Evolutionary conservation across 2,797 vertebrate species (phyloP), one percentile per base, ranked within the genome.

Genomic region (Intellagama lesueurii): DNA sequence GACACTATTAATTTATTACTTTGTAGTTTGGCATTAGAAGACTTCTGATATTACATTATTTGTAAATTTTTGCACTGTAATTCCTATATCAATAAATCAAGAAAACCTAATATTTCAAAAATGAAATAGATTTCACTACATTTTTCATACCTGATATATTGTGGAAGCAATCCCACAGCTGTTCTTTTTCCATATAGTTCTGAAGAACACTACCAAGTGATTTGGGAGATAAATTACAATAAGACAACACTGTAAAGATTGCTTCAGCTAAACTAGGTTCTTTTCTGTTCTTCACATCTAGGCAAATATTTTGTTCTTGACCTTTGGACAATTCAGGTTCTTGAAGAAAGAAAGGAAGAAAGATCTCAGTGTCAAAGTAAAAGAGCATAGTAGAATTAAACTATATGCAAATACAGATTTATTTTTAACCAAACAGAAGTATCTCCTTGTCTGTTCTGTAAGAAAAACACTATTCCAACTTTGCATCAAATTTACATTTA

Each of bases 141-240:
- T 79, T 91, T 93, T 79, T 93, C 90, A 93, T 98, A 99, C 99
- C 99, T 98, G 98, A 96, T 92, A 98, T 96, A 91, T 95, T 97
- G 96, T 95, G 98, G 88, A 99, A 97, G 94, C 95, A 97, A 86
- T 98, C 97, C 99, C 98, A 99, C 83, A 98, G 91, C 26, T 97
- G 95, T 80, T 97, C 96, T 92, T 96, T 96, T 96, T 99, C 98
- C 94, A 99, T 96, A 95, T 98, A 98, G 66, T 94, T 96, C 88
- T 98, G 97, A 93, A 99, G 97, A 91, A 97, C 97, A 89, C 93
- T 94, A 94, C 97, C 97, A 94, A 99, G 98, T 92, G 97, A 97
- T 95, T 97, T 97, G 76, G 98, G 98, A 92, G 97, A 96, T 73
- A 97, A 95, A 94, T 94, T 98, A 90, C 98, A 97, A 84, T 96